phyloP scores from a whole-genome alignment of 2,797 vertebrate species.

The Emys orbicularis region DNA sequence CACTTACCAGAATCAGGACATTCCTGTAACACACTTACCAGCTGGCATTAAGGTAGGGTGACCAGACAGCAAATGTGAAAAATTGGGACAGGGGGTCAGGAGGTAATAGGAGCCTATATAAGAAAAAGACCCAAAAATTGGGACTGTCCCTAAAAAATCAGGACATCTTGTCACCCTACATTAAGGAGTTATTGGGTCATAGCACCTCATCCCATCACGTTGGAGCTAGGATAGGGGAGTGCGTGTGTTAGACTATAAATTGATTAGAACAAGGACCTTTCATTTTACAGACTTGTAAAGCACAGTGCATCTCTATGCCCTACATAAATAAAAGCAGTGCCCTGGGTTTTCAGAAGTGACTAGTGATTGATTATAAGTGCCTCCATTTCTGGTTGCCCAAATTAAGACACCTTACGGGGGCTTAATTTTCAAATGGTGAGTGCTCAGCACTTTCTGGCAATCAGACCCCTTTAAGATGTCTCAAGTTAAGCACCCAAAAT shows the following conservation, averaged over 20 bases:
- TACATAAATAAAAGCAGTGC: background rate
- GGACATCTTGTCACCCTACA: too few species aligned
- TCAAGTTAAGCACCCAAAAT: background rate
- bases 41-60: background rate
- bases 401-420: background rate
- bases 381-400: background rate
- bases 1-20: background rate
- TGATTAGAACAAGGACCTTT: background rate
- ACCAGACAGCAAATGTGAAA: too few species aligned
- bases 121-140: too few species aligned
- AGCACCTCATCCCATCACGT: background rate
- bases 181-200: background rate
- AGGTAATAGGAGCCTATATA: too few species aligned
- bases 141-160: too few species aligned
- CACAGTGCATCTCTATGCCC: background rate
- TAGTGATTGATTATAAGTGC: background rate
- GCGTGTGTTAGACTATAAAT: rapidly evolving
- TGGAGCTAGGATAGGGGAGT: background rate
- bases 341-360: background rate
- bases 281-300: rapidly evolving
- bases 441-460: background rate
- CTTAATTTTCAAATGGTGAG: conserved; percentile 7
- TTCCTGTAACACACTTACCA: background rate
- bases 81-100: too few species aligned
- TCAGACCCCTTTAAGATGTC: background rate